phyloP scores from a whole-genome alignment of 2,797 vertebrate genomes.

The Atherinosoma microstoma region DNA sequence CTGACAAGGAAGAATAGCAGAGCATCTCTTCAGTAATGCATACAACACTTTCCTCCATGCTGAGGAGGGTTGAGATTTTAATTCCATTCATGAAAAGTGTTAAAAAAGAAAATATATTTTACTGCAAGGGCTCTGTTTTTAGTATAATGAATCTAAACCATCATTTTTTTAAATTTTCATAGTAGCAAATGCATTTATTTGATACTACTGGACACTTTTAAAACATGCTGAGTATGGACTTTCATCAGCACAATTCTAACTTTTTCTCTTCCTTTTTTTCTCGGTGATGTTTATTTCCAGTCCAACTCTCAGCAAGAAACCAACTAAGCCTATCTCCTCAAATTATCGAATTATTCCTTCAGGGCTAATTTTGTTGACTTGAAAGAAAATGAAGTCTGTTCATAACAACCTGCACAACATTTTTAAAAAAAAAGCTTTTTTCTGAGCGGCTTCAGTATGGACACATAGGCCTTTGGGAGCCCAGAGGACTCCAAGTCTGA shows the following conservation, averaged over 20 bases:
- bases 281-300: not conserved
- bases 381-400: not conserved
- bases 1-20: not conserved
- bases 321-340: not conserved
- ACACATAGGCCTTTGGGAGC: constrained; percentile 37
- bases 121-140: not conserved
- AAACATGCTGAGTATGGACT: not conserved
- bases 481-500: constrained; percentile 24
- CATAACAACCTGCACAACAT: constrained; percentile 4
- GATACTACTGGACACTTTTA: not conserved
- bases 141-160: not conserved
- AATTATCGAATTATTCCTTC: not conserved
- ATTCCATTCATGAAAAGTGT: too few species aligned
- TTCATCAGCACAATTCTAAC: not conserved
- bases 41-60: not conserved
- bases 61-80: too few species aligned
- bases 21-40: not conserved
- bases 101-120: too few species aligned
- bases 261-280: too few species aligned
- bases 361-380: not conserved
- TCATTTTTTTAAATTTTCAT: not conserved
- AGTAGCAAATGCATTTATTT: not conserved
- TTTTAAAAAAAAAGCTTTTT: constrained; percentile 13
- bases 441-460: constrained; percentile 30
- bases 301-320: not conserved